Evolutionary conservation across 2,113 vertebrate genomes (phyloP).

Genomic region (Taxidea taxus): DNA sequence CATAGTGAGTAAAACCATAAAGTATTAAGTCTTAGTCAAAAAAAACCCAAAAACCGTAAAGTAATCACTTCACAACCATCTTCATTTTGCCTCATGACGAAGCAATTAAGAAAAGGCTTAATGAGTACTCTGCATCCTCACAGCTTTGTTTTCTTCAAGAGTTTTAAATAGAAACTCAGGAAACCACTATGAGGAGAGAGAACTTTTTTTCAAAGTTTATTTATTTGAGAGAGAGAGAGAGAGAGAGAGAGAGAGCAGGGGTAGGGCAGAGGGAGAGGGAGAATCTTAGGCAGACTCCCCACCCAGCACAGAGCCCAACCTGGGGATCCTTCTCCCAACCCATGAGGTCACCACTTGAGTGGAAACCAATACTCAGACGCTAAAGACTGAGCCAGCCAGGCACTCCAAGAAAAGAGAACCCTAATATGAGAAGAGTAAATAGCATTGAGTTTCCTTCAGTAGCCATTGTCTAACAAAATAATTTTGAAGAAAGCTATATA

Average conservation of each 20-base stretch:
- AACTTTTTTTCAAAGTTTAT: background rate
- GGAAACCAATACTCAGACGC: background rate
- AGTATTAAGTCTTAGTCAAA: no score
- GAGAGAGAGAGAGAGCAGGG: background rate
- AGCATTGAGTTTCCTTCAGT: background rate
- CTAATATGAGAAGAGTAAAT: background rate
- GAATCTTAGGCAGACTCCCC: background rate
- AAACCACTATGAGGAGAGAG: background rate
- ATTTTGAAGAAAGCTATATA: background rate
- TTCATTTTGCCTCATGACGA: background rate
- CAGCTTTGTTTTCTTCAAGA: background rate
- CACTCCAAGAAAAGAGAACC: background rate
- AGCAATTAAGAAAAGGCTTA: constrained; percentile 11
- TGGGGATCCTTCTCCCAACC: background rate
- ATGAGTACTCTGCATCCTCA: background rate
- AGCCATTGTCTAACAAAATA: background rate
- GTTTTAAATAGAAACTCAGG: background rate
- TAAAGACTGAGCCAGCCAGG: background rate
- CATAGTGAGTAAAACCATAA: background rate
- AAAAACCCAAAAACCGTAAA: background rate
- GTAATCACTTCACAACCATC: background rate
- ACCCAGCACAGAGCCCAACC: background rate
- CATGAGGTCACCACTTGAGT: background rate
- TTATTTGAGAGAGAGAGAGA: background rate
- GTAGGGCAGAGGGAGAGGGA: background rate